phyloP scores from a whole-genome alignment of 2,113 vertebrate species.

The Hippotragus niger region DNA sequence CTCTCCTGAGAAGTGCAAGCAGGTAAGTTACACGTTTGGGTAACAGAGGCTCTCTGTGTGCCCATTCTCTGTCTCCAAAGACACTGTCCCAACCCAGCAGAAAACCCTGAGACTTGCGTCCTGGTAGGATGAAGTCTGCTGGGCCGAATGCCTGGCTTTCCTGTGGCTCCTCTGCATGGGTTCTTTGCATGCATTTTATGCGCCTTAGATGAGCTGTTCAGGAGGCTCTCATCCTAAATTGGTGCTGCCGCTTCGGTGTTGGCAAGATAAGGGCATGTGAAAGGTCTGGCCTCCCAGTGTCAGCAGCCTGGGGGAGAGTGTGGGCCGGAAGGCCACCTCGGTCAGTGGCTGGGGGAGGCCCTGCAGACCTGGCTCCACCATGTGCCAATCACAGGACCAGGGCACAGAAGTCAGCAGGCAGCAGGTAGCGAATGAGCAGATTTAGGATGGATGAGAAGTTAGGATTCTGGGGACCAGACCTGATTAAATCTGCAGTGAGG shows the following conservation, averaged over 20 bases:
- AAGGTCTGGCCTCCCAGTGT: background rate
- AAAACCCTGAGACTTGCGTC: background rate
- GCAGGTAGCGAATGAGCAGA: rapidly evolving
- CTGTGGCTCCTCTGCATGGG: background rate
- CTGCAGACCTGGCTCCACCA: background rate
- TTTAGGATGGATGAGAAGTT: background rate
- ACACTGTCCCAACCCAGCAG: background rate
- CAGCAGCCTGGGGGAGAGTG: background rate
- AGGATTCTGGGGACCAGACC: constrained; percentile 75
- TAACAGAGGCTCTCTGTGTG: background rate
- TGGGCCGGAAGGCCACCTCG: rapidly evolving
- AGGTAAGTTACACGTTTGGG: background rate
- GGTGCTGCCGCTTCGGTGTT: background rate
- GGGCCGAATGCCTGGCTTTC: background rate
- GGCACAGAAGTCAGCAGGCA: background rate
- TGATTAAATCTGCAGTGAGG: constrained; percentile 79
- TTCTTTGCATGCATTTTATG: rapidly evolving
- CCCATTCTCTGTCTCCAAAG: background rate
- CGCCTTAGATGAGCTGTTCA: no score
- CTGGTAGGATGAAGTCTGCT: background rate
- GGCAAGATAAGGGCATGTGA: background rate
- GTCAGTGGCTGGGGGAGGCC: background rate
- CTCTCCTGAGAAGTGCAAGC: constrained; percentile 42
- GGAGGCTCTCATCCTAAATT: background rate
- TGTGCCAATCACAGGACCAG: background rate